Base-by-base conservation (phyloP, 2,113 vertebrate species). In the Scomber japonicus region DNA sequence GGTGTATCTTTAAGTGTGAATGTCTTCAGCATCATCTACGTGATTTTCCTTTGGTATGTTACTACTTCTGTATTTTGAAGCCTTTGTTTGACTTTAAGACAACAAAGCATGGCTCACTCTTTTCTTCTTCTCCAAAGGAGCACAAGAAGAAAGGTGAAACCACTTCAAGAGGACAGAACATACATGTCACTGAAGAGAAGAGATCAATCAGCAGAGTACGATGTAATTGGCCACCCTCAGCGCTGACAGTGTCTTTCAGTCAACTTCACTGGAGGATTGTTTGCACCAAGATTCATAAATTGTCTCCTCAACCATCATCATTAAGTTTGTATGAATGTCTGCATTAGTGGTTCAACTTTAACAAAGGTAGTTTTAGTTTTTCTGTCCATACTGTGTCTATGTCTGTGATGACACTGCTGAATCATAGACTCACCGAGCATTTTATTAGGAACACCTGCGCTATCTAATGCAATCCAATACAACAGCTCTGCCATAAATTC, bases 171-270 rank as follows among this genome's bases (percentile, higher is more conserved):
- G 50, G 56, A 82, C 21, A 76, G 24, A 46, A 82, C 51, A 0
- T 82, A 86, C 65, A 57, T 60, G 65, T 75, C 84, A 6, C 54
- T 86, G 54, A 3, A 27, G 24, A 79, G 62, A 62, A 71, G 3
- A 8, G 17, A 62, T 2, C 2, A 0, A 5, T 67, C 80, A 2
- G 1, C 48, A 24, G 80, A 80, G 46, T 76, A 86, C 3, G 75
- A 82, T 19, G 61, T 76, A 1, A 75, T 76, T 13, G 19, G 11
- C 7, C 56, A n/a, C 10, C 5, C 3, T 46, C 21, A 6, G 21
- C 21, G 56, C 13, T 68, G 12, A 48, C 31, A 3, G 2, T 9
- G 7, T 6, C 31, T 27, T 27, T 27, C 24, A 27, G 24, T 2
- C 24, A 27, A 2, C 24, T 27, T 27, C 24, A 27, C 2, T 27